Evolutionary conservation across 2,113 vertebrate genomes (phyloP), one percentile per base, ranked within the genome.

Genomic region (Campylomormyrus numenius): DNA sequence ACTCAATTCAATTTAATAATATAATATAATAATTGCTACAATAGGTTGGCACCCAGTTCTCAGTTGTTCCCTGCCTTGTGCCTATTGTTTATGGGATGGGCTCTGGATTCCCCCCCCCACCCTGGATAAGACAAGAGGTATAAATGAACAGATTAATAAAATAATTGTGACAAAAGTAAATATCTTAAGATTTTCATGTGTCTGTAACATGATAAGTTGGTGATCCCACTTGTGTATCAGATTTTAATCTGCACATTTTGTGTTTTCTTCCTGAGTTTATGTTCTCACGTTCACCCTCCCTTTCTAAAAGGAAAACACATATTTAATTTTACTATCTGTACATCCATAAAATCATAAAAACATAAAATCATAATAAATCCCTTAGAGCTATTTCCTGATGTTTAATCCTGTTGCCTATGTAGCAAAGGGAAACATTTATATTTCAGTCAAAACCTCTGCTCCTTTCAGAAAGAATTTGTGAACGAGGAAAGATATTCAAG

Each of bases 371-470:
- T 27, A 90, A 13, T 24, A 84, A 89, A 24, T 58, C 58, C 53
- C 83, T 15, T 24, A 46, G 88, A 92, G 88, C 17, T 84, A 86
- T 50, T 46, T 27, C 35, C 80, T 87, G 80, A 77, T 50, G 66
- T 74, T 58, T 70, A 90, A 88, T 58, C 89, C 93, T 91, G 89
- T 89, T 27, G 42, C 48, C 49, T 49, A 80, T 85, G 13, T 11
- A 4, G 39, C 88, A 58, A 74, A 85, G 88, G 62, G 56, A 92
- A 87, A 42, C 85, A 90, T 80, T 93, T 77, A 42, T 90, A 90
- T 88, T 70, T 42, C 88, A 49, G 58, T 31, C 86, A 24, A 90
- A 35, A 77, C 50, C 86, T 87, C 85, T 46, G 46, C 90, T 70
- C 49, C 11, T 84, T 90, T 58, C 66, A 90, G 39, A 19, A 50